A percentile compares a stretch with the other conserved stretches of the same genome.
These are phyloP conservation scores for Carettochelys insculpta DNA, from an alignment of 2,113 vertebrate species.

Conservation along the genomic window DNA sequence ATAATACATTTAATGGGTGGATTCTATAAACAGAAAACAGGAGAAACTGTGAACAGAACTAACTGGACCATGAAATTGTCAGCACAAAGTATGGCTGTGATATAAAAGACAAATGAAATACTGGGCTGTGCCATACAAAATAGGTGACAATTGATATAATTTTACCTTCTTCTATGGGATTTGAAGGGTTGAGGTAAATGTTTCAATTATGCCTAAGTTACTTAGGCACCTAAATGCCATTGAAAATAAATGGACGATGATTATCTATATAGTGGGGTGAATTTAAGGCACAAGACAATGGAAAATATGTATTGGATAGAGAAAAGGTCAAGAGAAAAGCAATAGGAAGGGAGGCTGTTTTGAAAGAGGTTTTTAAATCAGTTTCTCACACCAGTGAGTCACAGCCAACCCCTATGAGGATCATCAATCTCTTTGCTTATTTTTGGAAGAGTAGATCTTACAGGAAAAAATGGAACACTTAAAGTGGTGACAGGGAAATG, in stretches of 20 bases:
- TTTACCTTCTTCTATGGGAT: slow-evolving; percentile 8
- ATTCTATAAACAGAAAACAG: neutral
- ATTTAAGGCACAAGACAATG: neutral
- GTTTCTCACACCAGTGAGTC: neutral
- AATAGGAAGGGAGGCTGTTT: neutral
- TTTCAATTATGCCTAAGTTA: neutral
- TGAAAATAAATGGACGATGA: neutral
- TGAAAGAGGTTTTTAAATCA: neutral
- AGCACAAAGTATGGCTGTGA: neutral
- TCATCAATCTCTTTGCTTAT: neutral
- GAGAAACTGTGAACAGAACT: slow-evolving; percentile 23
- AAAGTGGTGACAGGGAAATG: neutral
- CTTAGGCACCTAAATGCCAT: neutral
- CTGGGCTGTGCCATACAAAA: neutral
- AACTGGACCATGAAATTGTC: neutral
- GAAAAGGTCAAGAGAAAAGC: neutral
- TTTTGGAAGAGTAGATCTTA: neutral
- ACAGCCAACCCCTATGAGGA: neutral
- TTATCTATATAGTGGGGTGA: neutral
- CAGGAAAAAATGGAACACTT: neutral
- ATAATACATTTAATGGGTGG: neutral
- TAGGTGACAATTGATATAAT: neutral
- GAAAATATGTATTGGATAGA: neutral
- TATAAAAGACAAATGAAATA: slow-evolving; percentile 1
- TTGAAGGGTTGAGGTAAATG: neutral